A percentile compares a stretch with the other conserved stretches of the same genome.
phyloP scores from a whole-genome alignment of 2,888 invertebrate species.

The Thecophora atra region DNA sequence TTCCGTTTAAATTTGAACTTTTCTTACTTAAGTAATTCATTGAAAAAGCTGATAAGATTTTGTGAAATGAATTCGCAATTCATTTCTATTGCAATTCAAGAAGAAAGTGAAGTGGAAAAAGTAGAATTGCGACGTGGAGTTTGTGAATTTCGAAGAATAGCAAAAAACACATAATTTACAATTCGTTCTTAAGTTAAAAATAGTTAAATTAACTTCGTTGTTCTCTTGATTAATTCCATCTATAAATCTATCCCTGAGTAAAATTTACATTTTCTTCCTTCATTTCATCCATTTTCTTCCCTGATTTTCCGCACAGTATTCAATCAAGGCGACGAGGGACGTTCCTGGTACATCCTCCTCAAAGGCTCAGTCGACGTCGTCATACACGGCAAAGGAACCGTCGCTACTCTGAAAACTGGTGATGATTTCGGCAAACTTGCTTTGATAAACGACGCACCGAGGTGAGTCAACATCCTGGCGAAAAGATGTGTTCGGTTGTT shows the following conservation, averaged over 20 bases:
- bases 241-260: no score
- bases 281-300: neutral
- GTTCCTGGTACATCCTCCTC: conserved; percentile 85
- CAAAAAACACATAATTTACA: neutral
- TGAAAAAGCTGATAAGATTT: no score
- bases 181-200: neutral
- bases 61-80: no score
- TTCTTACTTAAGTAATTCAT: no score
- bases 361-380: conserved; percentile 86
- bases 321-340: conserved; percentile 85
- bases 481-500: neutral
- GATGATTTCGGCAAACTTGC: conserved; percentile 90
- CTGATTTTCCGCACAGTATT: conserved; percentile 70
- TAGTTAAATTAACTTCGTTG: neutral
- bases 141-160: neutral
- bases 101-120: no score
- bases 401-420: conserved; percentile 82
- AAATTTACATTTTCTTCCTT: neutral
- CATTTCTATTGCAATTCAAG: no score
- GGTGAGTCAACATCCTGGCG: conserved; percentile 67
- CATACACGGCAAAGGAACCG: conserved; percentile 85
- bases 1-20: no score
- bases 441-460: conserved; percentile 84
- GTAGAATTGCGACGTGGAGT: no score
- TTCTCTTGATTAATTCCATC: neutral